Percentiles rank a stretch among this genome's conserved stretches.
phyloP scores from a whole-genome alignment of 2,888 invertebrate genomes.

The Acleris emargana region DNA sequence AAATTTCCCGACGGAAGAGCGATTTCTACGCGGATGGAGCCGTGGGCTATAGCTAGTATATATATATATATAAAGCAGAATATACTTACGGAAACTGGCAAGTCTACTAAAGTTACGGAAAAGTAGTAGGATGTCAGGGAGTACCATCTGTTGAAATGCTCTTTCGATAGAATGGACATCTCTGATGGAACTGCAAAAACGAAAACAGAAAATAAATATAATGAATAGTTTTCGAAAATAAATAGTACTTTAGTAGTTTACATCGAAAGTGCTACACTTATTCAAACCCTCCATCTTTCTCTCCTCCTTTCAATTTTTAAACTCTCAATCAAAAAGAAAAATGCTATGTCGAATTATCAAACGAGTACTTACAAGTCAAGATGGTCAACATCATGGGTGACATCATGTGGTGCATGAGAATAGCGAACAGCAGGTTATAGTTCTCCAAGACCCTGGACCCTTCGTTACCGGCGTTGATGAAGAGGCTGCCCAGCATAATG shows the following conservation, averaged over 20 bases:
- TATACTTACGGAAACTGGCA: conserved; percentile 89
- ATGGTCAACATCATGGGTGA: conserved; percentile 95
- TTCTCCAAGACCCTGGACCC: conserved; percentile 91
- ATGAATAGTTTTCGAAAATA: background rate
- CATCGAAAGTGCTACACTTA: no score
- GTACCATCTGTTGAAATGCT: conserved; percentile 95
- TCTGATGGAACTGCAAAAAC: conserved; percentile 88
- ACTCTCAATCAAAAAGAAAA: background rate
- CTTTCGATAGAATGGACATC: conserved; percentile 91
- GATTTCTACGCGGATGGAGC: no score
- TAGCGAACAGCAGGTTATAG: conserved; percentile 94
- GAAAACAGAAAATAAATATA: background rate
- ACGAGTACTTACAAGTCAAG: conserved; percentile 88
- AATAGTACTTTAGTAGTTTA: background rate
- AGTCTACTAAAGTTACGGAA: conserved; percentile 89
- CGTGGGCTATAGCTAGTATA: background rate
- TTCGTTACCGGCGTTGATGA: conserved; percentile 89
- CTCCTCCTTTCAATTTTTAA: no score
- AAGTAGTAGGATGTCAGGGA: conserved; percentile 92
- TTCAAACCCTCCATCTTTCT: no score
- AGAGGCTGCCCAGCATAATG: conserved; percentile 90
- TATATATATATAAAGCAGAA: background rate
- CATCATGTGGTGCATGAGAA: conserved; percentile 96
- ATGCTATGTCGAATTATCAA: background rate
- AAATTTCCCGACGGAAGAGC: no score